These are phyloP conservation scores for Leucophenga varia DNA, from an alignment of 1,140 invertebrate genomes.

Conservation along the genomic window DNA sequence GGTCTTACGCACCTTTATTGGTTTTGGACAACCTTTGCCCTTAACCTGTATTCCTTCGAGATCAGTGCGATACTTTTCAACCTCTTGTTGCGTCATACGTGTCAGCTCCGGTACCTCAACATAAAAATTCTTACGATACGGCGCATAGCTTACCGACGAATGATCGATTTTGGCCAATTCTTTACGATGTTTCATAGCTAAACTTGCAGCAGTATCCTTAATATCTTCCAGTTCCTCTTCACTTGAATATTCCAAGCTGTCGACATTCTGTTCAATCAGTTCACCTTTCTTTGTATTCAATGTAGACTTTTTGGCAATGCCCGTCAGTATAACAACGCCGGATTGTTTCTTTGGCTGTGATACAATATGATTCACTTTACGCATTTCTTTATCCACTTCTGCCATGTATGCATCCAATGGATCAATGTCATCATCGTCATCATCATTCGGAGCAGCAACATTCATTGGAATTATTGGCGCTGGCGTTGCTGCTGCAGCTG, in stretches of 20 bases:
- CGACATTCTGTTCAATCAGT: slow-evolving; percentile 95
- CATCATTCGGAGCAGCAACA: too few relatives aligned
- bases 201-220: slow-evolving; percentile 84
- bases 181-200: slow-evolving; percentile 86
- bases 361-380: slow-evolving; percentile 81
- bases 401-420: slow-evolving; percentile 97
- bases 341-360: slow-evolving; percentile 35
- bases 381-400: slow-evolving; percentile 78
- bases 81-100: slow-evolving; percentile 87
- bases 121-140: slow-evolving; percentile 96
- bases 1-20: slow-evolving; percentile 68
- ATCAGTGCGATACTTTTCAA: slow-evolving; percentile 81
- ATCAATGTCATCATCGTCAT: slow-evolving; percentile 78
- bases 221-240: slow-evolving; percentile 96
- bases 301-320: slow-evolving; percentile 81
- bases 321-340: slow-evolving; percentile 80
- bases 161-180: slow-evolving; percentile 90
- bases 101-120: slow-evolving; percentile 83
- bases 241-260: slow-evolving; percentile 95
- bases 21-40: slow-evolving; percentile 88
- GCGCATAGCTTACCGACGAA: slow-evolving; percentile 76
- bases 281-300: slow-evolving; percentile 81
- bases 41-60: slow-evolving; percentile 84
- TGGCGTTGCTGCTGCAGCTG: slow-evolving; percentile 30
- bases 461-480: slow-evolving; percentile 20